These are phyloP conservation scores for Conus betulinus DNA, from an alignment of 1,140 invertebrate genomes.

Conservation along the genomic window DNA sequence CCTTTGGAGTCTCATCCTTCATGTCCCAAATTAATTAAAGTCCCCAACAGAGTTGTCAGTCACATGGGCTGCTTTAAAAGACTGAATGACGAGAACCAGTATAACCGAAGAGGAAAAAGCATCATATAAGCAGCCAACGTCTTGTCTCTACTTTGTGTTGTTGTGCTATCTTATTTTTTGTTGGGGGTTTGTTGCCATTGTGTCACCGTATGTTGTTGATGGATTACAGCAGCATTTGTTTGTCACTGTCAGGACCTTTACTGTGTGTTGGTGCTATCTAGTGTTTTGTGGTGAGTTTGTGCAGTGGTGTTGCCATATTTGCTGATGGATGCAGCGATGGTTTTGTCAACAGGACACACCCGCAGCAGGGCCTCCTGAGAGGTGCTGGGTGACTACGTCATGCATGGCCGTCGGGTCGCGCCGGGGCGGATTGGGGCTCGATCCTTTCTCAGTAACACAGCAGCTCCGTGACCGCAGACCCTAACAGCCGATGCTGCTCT, in stretches of 20 bases:
- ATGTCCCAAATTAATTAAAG: too few relatives aligned
- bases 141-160: too few relatives aligned
- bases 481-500: constrained; percentile 26
- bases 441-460: constrained; percentile 24
- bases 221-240: too few relatives aligned
- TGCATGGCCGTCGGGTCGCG: neutral
- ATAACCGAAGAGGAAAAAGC: too few relatives aligned
- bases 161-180: too few relatives aligned
- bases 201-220: too few relatives aligned
- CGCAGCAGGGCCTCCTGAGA: neutral
- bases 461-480: constrained; percentile 19
- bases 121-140: too few relatives aligned
- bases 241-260: neutral
- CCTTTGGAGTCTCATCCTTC: too few relatives aligned
- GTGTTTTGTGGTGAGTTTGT: neutral
- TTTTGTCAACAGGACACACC: neutral
- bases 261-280: neutral
- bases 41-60: too few relatives aligned
- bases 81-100: too few relatives aligned
- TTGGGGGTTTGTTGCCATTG: too few relatives aligned
- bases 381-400: constrained; percentile 19
- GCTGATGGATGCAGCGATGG: neutral
- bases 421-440: neutral
- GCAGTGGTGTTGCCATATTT: neutral
- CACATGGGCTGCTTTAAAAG: too few relatives aligned